Evolutionary conservation across 2,888 invertebrate genomes (phyloP).

Genomic region (Siphlonurus alternatus): DNA sequence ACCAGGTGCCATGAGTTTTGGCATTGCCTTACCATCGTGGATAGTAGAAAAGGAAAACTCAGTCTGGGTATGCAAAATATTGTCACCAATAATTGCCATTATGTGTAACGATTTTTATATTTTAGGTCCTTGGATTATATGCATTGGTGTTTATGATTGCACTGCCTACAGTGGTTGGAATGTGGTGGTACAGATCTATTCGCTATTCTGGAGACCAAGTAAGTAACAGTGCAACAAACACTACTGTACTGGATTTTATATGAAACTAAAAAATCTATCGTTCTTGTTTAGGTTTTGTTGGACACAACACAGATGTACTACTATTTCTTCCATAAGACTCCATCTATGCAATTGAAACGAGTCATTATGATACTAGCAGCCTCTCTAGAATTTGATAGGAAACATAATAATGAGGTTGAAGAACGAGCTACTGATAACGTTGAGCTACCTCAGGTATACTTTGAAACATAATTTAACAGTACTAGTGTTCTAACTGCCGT

Average conservation of each 20-base stretch:
- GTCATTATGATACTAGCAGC: constrained; percentile 94
- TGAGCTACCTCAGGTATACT: constrained; percentile 74
- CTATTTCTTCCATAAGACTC: constrained; percentile 90
- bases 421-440: constrained; percentile 87
- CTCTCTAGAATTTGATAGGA: constrained; percentile 88
- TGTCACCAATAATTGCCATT: not conserved
- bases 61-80: constrained; percentile 49
- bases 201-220: constrained; percentile 90
- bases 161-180: constrained; percentile 77
- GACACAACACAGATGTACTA: constrained; percentile 96
- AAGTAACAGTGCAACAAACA: constrained; percentile 13
- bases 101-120: constrained; percentile 15
- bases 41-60: constrained; percentile 99
- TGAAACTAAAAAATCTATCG: not conserved
- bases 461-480: not conserved
- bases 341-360: constrained; percentile 86
- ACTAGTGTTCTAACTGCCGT: not conserved
- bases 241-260: not conserved
- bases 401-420: constrained; percentile 84
- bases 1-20: constrained; percentile 97
- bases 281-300: constrained; percentile 47
- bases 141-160: constrained; percentile 97
- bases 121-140: constrained; percentile 64
- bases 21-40: constrained; percentile 98
- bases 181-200: constrained; percentile 99